Conservation (phyloP, 1,140 invertebrate species). For the Sminthurides bifidus region DNA sequence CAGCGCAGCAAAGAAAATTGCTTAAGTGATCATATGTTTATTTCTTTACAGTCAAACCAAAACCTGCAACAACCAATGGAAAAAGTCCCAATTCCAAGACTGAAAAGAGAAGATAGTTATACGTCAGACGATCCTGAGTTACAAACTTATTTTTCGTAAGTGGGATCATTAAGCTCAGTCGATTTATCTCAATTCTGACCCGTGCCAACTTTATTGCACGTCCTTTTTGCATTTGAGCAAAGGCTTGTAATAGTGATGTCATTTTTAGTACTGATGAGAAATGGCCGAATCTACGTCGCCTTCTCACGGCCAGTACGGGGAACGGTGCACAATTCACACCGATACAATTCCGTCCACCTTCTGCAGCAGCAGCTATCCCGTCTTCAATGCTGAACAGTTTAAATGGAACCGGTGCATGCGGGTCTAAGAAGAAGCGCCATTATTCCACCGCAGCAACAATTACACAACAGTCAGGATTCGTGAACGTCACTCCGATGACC, state of each 20-base stretch:
- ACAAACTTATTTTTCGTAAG: slow-evolving; percentile 20
- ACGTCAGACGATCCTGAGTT: slow-evolving; percentile 15
- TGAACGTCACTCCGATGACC: slow-evolving; percentile 5
- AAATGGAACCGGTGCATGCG: not conserved
- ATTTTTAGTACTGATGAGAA: slow-evolving; percentile 14
- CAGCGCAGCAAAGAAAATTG: no score
- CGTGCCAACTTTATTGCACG: not conserved
- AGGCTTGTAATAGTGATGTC: not conserved
- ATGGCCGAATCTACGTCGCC: slow-evolving; percentile 13
- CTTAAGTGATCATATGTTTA: not conserved
- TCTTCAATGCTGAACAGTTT: no score
- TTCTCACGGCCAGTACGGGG: slow-evolving; percentile 7
- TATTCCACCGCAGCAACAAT: slow-evolving; percentile 13
- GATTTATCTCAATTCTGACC: not conserved
- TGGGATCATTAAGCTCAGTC: not conserved
- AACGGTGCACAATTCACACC: slow-evolving; percentile 6
- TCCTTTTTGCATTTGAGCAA: not conserved
- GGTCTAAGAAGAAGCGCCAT: slow-evolving; percentile 10
- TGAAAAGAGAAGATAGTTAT: slow-evolving; percentile 16
- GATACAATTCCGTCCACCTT: slow-evolving; percentile 11
- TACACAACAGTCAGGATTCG: slow-evolving; percentile 9
- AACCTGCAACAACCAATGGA: slow-evolving; percentile 4
- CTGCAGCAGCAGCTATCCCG: not conserved
- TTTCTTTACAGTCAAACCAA: slow-evolving; percentile 1
- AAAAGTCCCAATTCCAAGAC: slow-evolving; percentile 16